phyloP scores from a whole-genome alignment of 2,888 invertebrate species.

The Zonitis immaculata region DNA sequence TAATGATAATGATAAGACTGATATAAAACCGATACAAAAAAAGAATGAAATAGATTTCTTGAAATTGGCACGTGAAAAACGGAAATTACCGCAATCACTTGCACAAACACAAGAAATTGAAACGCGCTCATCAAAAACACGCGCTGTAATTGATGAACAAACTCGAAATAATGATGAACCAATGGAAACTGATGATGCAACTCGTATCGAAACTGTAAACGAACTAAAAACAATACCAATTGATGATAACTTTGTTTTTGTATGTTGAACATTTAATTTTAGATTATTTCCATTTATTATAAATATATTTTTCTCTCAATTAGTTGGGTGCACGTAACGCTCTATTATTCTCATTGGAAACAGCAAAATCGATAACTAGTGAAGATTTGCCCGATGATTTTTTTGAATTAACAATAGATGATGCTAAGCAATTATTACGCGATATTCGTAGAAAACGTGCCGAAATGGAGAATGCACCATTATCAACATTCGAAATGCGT shows the following conservation, averaged over 20 bases:
- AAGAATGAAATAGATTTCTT: conserved; percentile 27
- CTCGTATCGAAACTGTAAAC: conserved; percentile 17
- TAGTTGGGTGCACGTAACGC: conserved; percentile 73
- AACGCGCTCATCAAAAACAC: conserved; percentile 4
- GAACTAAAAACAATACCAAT: conserved; percentile 13
- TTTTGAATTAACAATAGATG: conserved; percentile 79
- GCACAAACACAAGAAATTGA: conserved; percentile 20
- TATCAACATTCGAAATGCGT: conserved; percentile 63
- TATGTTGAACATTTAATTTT: conserved; percentile 33
- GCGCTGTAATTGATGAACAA: conserved; percentile 12
- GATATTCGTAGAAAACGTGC: conserved; percentile 65
- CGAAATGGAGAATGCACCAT: conserved; percentile 66
- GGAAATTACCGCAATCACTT: conserved; percentile 27
- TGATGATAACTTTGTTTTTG: conserved; percentile 47
- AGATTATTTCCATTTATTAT: too few species aligned
- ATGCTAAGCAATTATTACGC: conserved; percentile 69
- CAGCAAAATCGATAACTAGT: conserved; percentile 58
- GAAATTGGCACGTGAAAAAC: conserved; percentile 33
- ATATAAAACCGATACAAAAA: conserved; percentile 21
- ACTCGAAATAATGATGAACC: too few species aligned
- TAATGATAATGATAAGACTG: conserved; percentile 5
- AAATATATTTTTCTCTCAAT: too few species aligned
- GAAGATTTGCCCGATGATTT: conserved; percentile 82
- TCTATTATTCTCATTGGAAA: conserved; percentile 62
- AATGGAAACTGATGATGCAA: conserved; percentile 30